Conservation (phyloP, 2,888 invertebrate genomes). For the Ochropleura leucogaster region DNA sequence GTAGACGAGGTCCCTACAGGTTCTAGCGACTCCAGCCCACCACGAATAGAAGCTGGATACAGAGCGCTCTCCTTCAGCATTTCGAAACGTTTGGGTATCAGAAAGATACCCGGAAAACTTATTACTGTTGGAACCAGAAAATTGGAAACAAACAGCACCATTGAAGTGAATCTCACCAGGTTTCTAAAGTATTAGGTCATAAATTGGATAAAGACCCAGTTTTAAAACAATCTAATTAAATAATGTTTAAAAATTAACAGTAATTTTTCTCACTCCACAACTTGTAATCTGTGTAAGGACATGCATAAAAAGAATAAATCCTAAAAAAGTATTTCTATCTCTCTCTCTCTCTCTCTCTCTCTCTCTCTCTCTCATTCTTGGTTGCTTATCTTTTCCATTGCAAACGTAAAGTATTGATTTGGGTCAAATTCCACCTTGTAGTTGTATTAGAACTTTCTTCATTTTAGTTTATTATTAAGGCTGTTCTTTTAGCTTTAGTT, state of each 20-base stretch:
- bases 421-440: constrained; percentile 84
- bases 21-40: constrained; percentile 27
- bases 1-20: constrained; percentile 80
- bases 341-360: background rate
- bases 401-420: constrained; percentile 80
- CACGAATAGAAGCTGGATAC: background rate
- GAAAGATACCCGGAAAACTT: constrained; percentile 15
- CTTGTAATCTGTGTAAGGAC: constrained; percentile 15
- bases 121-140: constrained; percentile 17
- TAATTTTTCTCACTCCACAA: constrained; percentile 5
- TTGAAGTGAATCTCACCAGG: constrained; percentile 1
- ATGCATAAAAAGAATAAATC: background rate
- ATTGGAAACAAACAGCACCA: constrained; percentile 20
- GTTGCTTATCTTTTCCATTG: constrained; percentile 40
- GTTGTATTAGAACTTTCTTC: constrained; percentile 40
- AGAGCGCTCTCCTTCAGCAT: background rate
- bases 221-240: background rate
- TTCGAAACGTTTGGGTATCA: constrained; percentile 21
- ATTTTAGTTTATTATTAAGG: constrained; percentile 57
- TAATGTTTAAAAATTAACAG: constrained; percentile 5
- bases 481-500: constrained; percentile 64
- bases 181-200: constrained; percentile 41
- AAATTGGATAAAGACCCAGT: constrained; percentile 18
- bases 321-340: background rate
- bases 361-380: background rate